A percentile compares a stretch with the other conserved stretches of the same genome.
Conservation (phyloP, 2,797 vertebrate genomes). For the Syndactyla subalaris region DNA sequence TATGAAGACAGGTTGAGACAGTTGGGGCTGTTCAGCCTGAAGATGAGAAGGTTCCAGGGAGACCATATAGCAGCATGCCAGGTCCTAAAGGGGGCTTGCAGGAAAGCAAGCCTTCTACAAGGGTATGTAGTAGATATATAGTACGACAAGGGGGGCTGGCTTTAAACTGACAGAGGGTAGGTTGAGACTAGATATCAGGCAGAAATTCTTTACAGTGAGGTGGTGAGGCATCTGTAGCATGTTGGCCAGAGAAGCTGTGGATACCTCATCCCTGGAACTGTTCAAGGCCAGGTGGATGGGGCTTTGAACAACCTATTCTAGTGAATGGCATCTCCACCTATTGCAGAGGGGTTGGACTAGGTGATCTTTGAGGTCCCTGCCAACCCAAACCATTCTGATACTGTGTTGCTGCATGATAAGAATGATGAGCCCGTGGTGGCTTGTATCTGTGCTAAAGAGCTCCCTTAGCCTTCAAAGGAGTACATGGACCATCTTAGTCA, state of each 20-base stretch:
- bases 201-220: not conserved
- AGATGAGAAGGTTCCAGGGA: not conserved
- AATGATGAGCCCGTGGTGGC: not conserved
- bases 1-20: not conserved
- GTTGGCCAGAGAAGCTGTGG: not conserved
- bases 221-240: not conserved
- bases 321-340: not conserved
- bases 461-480: not conserved
- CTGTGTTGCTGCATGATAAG: not conserved
- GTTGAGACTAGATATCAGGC: not conserved
- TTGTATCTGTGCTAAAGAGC: not conserved
- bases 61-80: fast-evolving
- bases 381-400: not conserved
- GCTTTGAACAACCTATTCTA: not conserved
- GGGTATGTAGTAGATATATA: not conserved
- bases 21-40: not conserved
- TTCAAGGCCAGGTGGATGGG: not conserved
- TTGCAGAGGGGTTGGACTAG: not conserved
- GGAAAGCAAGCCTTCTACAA: not conserved
- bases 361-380: not conserved
- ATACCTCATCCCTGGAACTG: not conserved
- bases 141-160: not conserved
- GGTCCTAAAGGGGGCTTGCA: not conserved
- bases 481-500: fast-evolving
- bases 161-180: not conserved